Base-by-base conservation (phyloP, 1,140 invertebrate species). In the Drosophila kepulauana region DNA sequence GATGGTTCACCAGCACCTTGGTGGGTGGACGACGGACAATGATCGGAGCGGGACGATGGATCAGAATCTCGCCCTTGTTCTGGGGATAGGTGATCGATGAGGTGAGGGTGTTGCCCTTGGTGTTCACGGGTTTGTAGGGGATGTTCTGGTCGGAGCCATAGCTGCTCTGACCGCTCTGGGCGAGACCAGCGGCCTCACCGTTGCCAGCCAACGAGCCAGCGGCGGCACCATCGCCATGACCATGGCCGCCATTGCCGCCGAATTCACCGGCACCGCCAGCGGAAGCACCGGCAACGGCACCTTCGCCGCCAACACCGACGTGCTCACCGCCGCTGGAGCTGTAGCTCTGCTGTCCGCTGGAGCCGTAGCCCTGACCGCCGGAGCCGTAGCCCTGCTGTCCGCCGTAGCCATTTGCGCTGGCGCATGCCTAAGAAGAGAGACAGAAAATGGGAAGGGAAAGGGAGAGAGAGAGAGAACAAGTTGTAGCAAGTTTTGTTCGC, bases 11-110 rank as follows among this genome's bases (percentile, higher is more conserved):
- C 75, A 92, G 62, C 35, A 92, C 91, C 63, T 91, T 88, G 72
- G 91, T 92, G 66, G 91, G 91, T 67, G 91, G 91, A 25, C 91
- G 91, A 51, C 87, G 85, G 16, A 92, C 91, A 73, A 92, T 92
- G 73, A 92, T 92, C 38, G 91, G 87, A 0, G 91, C 91, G 5
- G 91, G 91, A 43, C 91, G 91, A 73, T 92, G 91, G 64, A 92
- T 91, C 20, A 92, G 75, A 51, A 92, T 92, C 73, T 92, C 91
- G 25, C 91, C 91, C 78, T 92, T 91, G 81, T 92, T 92, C 51
- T 92, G 82, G 46, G 86, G 91, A 63, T 92, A 92, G 5, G 90
- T 91, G 70, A 91, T 91, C 10, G 91, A 91, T 6, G 91, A 91
- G 75, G 82, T 91, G 0, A 91, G 70, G 28, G 90, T 91, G 69